Evolutionary conservation across 2,797 vertebrate species (phyloP), one percentile per base, ranked within the genome.

Genomic region (Dendrocincla tyrannina): DNA sequence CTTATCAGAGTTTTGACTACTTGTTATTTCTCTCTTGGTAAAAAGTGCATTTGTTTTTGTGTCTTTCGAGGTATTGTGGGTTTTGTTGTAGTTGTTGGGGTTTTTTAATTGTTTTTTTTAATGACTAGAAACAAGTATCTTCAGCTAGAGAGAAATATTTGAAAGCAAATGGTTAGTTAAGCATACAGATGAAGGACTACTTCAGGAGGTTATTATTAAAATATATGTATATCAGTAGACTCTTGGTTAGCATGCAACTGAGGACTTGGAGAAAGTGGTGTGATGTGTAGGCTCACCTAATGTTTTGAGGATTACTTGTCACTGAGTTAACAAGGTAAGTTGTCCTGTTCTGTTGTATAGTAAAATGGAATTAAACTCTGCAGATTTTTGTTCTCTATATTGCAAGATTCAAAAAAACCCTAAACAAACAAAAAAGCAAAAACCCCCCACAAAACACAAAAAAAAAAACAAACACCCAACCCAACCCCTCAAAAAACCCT

Each of bases 61-160:
- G 16, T 46, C 11, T 84, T 74, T 74, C 19, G 24, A 16, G 19
- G 1, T 59, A 41, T 47, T 52, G 59, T 18, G 1, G 16, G 0
- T 39, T 30, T 75, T 8, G 12, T 55, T 58, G 11, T 0, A 13
- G 0, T 41, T 30, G 5, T 22, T 42, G 20, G 30, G 3, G 3
- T 0, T 35, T 41, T 50, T 63, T 75, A 77, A 28, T 37, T 41
- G 66, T 47, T 47, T 22, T 46, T 47, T 47, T 35, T 19, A 49
- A 1, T 72, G 11, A 9, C 11, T 67, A 50, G 20, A 49, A 62
- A 49, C 13, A 30, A 64, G 13, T 49, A 23, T 6, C 33, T 72
- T 47, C 52, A 76, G 18, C 11, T 80, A 20, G 6, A 64, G 13
- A 58, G 19, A 68, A 69, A 25, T 64, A 39, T 13, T 33, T 72